Evolutionary conservation across 2,888 invertebrate species (phyloP).

Genomic region (Melanargia galathea): DNA sequence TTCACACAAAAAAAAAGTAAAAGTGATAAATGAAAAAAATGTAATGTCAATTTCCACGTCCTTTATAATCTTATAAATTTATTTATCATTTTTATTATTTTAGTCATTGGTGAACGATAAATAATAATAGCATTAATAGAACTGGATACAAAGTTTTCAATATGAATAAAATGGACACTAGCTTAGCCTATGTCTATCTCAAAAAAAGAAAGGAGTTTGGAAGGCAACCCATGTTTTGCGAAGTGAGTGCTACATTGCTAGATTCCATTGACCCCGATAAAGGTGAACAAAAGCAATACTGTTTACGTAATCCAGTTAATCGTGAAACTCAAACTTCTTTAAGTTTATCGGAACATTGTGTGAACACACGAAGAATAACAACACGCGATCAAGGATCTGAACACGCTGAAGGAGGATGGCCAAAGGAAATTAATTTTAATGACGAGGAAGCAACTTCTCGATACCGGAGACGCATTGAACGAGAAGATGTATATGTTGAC

Average conservation of each 20-base stretch:
- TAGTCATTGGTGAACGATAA: too few species aligned
- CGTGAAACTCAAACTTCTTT: slow-evolving; percentile 62
- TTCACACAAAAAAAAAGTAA: too few species aligned
- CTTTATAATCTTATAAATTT: too few species aligned
- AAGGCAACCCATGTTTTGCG: slow-evolving; percentile 67
- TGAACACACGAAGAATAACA: slow-evolving; percentile 82
- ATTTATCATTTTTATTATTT: too few species aligned
- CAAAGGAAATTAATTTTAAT: slow-evolving; percentile 84
- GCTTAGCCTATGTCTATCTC: slow-evolving; percentile 54
- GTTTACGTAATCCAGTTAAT: slow-evolving; percentile 71
- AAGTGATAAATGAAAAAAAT: background rate
- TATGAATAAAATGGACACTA: slow-evolving; percentile 31
- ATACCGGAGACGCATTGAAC: slow-evolving; percentile 87
- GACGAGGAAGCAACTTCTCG: slow-evolving; percentile 86
- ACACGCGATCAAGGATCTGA: slow-evolving; percentile 80
- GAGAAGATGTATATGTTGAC: slow-evolving; percentile 87
- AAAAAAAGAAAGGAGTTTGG: slow-evolving; percentile 73
- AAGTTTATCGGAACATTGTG: slow-evolving; percentile 59
- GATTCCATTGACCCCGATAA: slow-evolving; percentile 59
- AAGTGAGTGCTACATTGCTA: slow-evolving; percentile 52
- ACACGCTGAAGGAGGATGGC: slow-evolving; percentile 92
- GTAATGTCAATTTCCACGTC: background rate
- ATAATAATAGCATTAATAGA: background rate
- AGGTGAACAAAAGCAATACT: slow-evolving; percentile 57
- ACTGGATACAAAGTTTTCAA: background rate